phyloP scores from a whole-genome alignment of 2,888 invertebrate genomes.

The Lochmaea crataegi region DNA sequence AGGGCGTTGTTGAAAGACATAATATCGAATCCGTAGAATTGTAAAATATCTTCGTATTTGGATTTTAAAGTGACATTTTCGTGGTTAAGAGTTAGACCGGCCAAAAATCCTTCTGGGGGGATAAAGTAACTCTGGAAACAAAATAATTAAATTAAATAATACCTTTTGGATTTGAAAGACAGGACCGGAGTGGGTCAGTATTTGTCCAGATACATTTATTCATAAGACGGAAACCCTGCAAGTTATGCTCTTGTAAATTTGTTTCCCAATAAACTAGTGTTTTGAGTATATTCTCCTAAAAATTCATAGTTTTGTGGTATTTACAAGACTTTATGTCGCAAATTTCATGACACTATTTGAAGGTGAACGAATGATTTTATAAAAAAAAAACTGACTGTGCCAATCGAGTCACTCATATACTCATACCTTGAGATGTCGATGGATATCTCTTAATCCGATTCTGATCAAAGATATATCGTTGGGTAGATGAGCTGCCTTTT shows the following conservation, averaged over 20 bases:
- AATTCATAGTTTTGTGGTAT: no score
- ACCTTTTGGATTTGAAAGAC: no score
- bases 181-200: no score
- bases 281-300: no score
- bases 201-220: neutral
- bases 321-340: no score
- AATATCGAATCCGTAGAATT: conserved; percentile 86
- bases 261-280: no score
- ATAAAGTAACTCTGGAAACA: conserved; percentile 82
- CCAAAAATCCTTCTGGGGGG: conserved; percentile 83
- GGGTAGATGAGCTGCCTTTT: conserved; percentile 77
- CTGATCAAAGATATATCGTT: conserved; percentile 79
- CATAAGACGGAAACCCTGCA: no score
- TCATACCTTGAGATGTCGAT: conserved; percentile 85
- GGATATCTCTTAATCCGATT: conserved; percentile 85
- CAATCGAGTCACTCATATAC: no score
- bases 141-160: neutral
- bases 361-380: no score
- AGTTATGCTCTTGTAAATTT: no score
- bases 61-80: conserved; percentile 80
- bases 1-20: conserved; percentile 65
- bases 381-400: no score
- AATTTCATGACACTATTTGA: no score
- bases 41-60: conserved; percentile 78
- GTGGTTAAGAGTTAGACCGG: conserved; percentile 82